phyloP scores from a whole-genome alignment of 2,888 invertebrate species.

The Encarsia formosa region DNA sequence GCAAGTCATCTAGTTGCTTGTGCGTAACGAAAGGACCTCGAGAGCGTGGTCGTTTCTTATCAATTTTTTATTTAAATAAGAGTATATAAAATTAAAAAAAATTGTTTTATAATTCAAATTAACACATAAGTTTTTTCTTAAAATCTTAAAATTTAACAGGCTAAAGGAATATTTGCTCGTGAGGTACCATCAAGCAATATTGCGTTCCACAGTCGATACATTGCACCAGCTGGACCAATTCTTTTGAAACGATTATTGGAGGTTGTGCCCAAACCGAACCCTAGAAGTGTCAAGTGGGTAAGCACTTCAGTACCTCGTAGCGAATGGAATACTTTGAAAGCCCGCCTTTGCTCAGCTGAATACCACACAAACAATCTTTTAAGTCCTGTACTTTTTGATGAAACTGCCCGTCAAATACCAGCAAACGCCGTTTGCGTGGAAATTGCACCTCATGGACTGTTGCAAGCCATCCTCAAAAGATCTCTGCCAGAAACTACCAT shows the following conservation, averaged over 20 bases:
- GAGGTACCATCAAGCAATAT: slow-evolving; percentile 83
- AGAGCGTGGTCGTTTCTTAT: no score
- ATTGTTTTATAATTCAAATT: neutral
- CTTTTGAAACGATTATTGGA: slow-evolving; percentile 62
- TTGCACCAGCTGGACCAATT: slow-evolving; percentile 67
- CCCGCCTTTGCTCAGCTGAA: slow-evolving; percentile 71
- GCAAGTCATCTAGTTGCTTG: no score
- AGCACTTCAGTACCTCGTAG: slow-evolving; percentile 74
- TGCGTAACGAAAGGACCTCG: no score
- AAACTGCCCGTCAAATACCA: slow-evolving; percentile 74
- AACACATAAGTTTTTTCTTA: neutral
- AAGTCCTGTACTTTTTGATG: slow-evolving; percentile 71
- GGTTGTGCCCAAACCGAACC: slow-evolving; percentile 64
- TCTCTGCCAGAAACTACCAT: slow-evolving; percentile 66
- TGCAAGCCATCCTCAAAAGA: slow-evolving; percentile 80
- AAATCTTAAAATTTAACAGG: no score
- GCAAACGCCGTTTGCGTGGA: slow-evolving; percentile 79
- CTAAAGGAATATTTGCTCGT: slow-evolving; percentile 73
- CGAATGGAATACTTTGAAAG: slow-evolving; percentile 66
- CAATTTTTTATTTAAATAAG: no score
- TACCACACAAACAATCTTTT: slow-evolving; percentile 84
- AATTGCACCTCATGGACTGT: slow-evolving; percentile 83
- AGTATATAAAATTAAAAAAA: no score
- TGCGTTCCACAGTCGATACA: slow-evolving; percentile 84
- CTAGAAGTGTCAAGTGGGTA: slow-evolving; percentile 73